Evolutionary conservation across 2,888 invertebrate genomes (phyloP).

Genomic region (Pollenia labialis): DNA sequence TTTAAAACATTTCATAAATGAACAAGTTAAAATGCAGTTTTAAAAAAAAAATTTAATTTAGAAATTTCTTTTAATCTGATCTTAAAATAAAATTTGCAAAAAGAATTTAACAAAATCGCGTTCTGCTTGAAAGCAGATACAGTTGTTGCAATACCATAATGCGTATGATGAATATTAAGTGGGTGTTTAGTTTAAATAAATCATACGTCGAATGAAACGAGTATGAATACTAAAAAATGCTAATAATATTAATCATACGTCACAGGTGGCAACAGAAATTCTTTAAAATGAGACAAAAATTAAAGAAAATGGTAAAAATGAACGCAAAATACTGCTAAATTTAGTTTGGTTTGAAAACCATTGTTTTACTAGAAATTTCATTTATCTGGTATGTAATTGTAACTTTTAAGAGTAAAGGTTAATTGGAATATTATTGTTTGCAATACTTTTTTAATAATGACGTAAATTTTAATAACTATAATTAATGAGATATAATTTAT

Average conservation of each 20-base stretch:
- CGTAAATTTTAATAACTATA: not conserved
- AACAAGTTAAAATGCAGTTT: not conserved
- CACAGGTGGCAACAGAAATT: conserved; percentile 10
- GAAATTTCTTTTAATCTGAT: too few relatives aligned
- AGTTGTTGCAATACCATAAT: not conserved
- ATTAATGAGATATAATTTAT: too few relatives aligned
- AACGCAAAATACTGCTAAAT: not conserved
- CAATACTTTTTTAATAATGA: not conserved
- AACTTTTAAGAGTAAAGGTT: not conserved
- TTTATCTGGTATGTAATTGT: too few relatives aligned
- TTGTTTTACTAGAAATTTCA: too few relatives aligned
- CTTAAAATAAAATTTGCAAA: too few relatives aligned
- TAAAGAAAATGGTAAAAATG: not conserved
- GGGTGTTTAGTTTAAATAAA: conserved; percentile 29
- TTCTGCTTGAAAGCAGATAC: not conserved
- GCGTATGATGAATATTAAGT: conserved; percentile 31
- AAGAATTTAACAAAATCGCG: too few relatives aligned
- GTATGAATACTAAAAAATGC: not conserved
- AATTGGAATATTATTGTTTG: not conserved
- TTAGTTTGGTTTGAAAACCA: not conserved
- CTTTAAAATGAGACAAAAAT: not conserved
- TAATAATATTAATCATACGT: conserved; percentile 57
- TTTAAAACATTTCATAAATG: not conserved
- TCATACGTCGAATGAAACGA: conserved; percentile 33
- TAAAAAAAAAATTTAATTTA: too few relatives aligned